Evolutionary conservation across 2,888 invertebrate genomes (phyloP).

Genomic region (Sphinx pinastri): DNA sequence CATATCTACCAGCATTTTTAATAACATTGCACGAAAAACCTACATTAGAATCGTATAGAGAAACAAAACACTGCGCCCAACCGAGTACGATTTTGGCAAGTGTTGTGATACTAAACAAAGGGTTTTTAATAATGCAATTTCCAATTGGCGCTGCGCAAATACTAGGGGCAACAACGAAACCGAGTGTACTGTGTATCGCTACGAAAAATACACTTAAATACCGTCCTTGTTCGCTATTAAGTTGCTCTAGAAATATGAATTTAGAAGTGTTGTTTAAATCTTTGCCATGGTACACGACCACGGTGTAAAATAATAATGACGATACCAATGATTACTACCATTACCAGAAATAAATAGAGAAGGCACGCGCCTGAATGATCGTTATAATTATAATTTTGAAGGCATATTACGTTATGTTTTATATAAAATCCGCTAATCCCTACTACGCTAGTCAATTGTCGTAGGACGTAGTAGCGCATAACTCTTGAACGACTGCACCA

Average conservation of each 20-base stretch:
- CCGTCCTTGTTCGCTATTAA: conserved; percentile 38
- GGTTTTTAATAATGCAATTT: conserved; percentile 83
- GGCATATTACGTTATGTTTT: no score
- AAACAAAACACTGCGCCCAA: conserved; percentile 6
- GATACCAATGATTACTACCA: background rate
- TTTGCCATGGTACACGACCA: background rate
- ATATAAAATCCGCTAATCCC: no score
- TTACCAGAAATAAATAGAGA: no score
- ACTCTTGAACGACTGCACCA: no score
- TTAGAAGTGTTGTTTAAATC: background rate
- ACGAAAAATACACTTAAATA: conserved; percentile 55
- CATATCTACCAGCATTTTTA: no score
- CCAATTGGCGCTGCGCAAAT: conserved; percentile 82
- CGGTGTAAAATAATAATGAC: background rate
- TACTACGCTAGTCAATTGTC: no score
- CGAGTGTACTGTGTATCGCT: conserved; percentile 54
- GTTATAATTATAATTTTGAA: no score
- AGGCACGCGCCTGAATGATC: no score
- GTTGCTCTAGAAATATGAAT: conserved; percentile 19
- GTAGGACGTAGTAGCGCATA: no score
- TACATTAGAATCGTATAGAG: background rate
- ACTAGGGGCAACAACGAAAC: conserved; percentile 67
- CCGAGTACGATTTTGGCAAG: conserved; percentile 44
- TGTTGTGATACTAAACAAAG: conserved; percentile 81
- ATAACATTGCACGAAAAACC: background rate